phyloP scores from a whole-genome alignment of 1,140 invertebrate species.

The Microplitis mediator region DNA sequence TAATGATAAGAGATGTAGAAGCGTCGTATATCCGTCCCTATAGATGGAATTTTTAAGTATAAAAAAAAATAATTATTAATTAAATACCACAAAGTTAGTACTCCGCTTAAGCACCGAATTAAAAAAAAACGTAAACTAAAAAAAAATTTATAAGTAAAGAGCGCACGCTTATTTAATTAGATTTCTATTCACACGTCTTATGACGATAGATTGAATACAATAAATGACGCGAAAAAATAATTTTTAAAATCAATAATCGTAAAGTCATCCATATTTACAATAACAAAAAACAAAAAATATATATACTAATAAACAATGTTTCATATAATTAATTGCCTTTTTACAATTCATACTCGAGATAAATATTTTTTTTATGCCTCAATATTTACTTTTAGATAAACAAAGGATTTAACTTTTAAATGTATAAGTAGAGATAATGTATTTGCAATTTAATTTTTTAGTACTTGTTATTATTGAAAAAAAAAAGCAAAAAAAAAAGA shows the following conservation, averaged over 20 bases:
- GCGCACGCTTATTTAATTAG: slow-evolving; percentile 59
- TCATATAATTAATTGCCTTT: background rate
- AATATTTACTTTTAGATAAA: too few species aligned
- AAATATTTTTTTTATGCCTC: too few species aligned
- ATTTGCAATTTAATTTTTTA: background rate
- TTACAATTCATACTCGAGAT: background rate
- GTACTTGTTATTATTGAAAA: too few species aligned
- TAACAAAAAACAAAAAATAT: too few species aligned
- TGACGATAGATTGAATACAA: slow-evolving; percentile 26
- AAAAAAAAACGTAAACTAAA: slow-evolving; percentile 28
- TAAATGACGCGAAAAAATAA: slow-evolving; percentile 29
- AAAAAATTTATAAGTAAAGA: slow-evolving; percentile 51
- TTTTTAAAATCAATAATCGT: slow-evolving; percentile 5
- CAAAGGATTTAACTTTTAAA: slow-evolving; percentile 2
- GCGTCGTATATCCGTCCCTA: slow-evolving; percentile 59
- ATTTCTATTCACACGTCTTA: slow-evolving; percentile 50
- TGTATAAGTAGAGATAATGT: background rate
- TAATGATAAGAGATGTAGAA: slow-evolving; percentile 40
- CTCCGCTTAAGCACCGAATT: slow-evolving; percentile 52
- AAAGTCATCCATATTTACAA: slow-evolving; percentile 19
- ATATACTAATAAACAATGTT: background rate
- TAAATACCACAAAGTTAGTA: slow-evolving; percentile 44
- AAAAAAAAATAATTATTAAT: slow-evolving; percentile 38
- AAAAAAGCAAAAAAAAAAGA: too few species aligned
- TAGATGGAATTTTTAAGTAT: slow-evolving; percentile 28